A percentile compares a stretch with the other conserved stretches of the same genome.
Conservation (phyloP, 2,888 invertebrate species). For the Sminthurinus aureus region DNA sequence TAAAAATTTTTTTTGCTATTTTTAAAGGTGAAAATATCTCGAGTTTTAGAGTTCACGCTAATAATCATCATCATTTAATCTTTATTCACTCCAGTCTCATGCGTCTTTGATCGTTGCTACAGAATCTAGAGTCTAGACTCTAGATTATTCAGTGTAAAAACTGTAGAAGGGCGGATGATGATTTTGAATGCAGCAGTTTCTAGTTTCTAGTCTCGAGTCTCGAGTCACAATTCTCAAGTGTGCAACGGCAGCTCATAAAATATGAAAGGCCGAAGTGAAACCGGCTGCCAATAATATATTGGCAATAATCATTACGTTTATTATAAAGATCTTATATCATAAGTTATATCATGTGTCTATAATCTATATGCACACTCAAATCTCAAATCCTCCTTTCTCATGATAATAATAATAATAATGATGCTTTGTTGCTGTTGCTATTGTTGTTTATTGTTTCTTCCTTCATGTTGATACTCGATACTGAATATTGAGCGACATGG, state of each 20-base stretch:
- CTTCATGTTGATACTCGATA: no score
- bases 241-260: constrained; percentile 21
- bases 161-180: no score
- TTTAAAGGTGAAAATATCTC: background rate
- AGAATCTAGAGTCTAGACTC: background rate
- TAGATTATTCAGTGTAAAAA: background rate
- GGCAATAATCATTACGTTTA: constrained; percentile 49
- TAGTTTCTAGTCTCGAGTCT: no score
- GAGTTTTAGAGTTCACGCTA: background rate
- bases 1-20: background rate
- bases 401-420: background rate
- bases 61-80: background rate
- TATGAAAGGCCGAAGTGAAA: constrained; percentile 31
- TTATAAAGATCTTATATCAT: background rate
- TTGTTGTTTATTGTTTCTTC: no score
- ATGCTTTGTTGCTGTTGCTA: no score
- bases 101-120: background rate
- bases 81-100: background rate
- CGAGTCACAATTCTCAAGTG: no score
- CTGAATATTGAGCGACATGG: no score
- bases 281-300: constrained; percentile 49
- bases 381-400: background rate
- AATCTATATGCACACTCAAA: no score
- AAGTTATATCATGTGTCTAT: no score
- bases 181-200: no score